Conservation (phyloP, 2,888 invertebrate species). For the Diploptera punctata region DNA sequence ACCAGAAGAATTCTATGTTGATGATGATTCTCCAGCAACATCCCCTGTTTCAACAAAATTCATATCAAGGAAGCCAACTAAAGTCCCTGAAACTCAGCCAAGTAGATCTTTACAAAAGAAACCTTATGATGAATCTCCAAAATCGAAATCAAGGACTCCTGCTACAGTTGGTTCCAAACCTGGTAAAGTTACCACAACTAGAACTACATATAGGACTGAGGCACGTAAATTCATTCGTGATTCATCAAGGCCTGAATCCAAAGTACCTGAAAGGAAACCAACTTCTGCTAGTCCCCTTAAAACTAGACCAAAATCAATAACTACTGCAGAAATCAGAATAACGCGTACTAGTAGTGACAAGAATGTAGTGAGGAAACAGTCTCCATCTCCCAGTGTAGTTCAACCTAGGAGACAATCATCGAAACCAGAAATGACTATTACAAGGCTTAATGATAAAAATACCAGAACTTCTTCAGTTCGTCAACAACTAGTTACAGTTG, state of each 20-base stretch:
- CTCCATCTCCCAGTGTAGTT: conserved; percentile 2
- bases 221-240: too few relatives aligned
- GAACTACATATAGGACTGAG: too few relatives aligned
- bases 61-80: neutral
- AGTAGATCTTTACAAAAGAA: neutral
- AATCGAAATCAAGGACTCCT: neutral
- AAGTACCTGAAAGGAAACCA: neutral
- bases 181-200: neutral
- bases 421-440: conserved; percentile 35
- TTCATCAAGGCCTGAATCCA: too few relatives aligned
- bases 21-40: conserved; percentile 50
- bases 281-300: neutral
- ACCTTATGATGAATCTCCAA: neutral
- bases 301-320: neutral
- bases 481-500: neutral
- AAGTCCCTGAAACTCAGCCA: neutral
- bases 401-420: conserved; percentile 26
- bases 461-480: conserved; percentile 11
- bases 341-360: conserved; percentile 30
- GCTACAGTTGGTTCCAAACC: neutral
- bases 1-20: conserved; percentile 59
- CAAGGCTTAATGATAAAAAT: conserved; percentile 38
- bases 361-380: conserved; percentile 10
- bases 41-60: conserved; percentile 10
- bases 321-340: conserved; percentile 16